These are phyloP conservation scores for Hippasteria phrygiana DNA, from an alignment of 53 echinoderm and acorn worm species.

Conservation along the genomic window DNA sequence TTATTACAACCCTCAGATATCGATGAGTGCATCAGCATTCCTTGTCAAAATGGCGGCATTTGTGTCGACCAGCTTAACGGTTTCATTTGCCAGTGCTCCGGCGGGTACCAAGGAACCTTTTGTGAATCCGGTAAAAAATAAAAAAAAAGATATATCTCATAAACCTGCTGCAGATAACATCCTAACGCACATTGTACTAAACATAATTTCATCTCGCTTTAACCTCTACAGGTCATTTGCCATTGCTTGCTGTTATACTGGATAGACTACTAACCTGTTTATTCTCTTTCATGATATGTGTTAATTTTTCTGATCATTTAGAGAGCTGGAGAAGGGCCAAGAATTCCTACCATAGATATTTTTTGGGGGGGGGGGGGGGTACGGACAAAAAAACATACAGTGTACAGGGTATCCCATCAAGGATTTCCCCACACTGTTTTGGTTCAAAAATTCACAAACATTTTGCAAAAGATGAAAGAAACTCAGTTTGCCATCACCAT, in stretches of 20 bases:
- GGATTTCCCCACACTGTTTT: too few relatives aligned
- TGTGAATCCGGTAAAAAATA: conserved; percentile 45
- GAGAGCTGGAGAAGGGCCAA: too few relatives aligned
- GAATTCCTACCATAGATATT: too few relatives aligned
- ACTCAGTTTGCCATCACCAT: too few relatives aligned
- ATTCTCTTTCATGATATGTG: not conserved
- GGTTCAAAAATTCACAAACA: too few relatives aligned
- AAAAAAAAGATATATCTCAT: not conserved
- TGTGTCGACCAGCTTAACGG: conserved; percentile 26
- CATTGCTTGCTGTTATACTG: not conserved
- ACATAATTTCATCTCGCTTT: not conserved
- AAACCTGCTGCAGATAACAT: too few relatives aligned
- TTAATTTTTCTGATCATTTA: not conserved
- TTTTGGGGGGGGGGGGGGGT: too few relatives aligned
- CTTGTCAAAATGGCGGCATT: conserved; percentile 25
- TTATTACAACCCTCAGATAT: too few relatives aligned
- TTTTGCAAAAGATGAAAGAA: too few relatives aligned
- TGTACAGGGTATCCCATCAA: too few relatives aligned
- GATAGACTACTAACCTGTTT: not conserved
- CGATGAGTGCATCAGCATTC: conserved; percentile 14
- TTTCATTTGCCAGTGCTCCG: conserved; percentile 35
- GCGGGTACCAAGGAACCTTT: conserved; percentile 51
- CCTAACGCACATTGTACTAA: not conserved
- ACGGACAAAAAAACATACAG: too few relatives aligned
- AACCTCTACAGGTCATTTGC: not conserved